A percentile compares a stretch with the other conserved stretches of the same genome.
Conservation (phyloP, 2,888 invertebrate genomes). For the Lithosia quadra region DNA sequence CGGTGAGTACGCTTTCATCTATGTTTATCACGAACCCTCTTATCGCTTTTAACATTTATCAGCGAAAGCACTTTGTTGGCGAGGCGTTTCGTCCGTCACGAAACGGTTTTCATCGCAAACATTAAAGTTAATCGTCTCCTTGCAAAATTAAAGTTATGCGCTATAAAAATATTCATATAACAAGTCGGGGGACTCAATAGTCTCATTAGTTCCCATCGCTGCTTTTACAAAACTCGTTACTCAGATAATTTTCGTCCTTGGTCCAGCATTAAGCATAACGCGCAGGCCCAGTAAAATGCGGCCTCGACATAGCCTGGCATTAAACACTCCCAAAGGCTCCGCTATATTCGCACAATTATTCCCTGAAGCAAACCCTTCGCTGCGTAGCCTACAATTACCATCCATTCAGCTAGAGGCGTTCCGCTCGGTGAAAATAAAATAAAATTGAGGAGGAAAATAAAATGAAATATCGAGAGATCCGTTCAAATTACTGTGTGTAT, state of each 20-base stretch:
- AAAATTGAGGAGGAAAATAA: constrained; percentile 82
- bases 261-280: constrained; percentile 79
- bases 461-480: constrained; percentile 78
- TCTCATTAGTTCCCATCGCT: constrained; percentile 81
- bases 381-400: constrained; percentile 84
- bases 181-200: constrained; percentile 78
- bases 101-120: constrained; percentile 59
- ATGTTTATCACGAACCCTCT: constrained; percentile 58
- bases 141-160: constrained; percentile 80
- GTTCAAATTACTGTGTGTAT: constrained; percentile 72
- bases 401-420: constrained; percentile 80
- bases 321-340: constrained; percentile 82
- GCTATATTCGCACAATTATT: constrained; percentile 84
- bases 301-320: constrained; percentile 79
- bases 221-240: constrained; percentile 83
- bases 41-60: constrained; percentile 62
- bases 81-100: constrained; percentile 32
- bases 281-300: constrained; percentile 73
- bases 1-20: constrained; percentile 72
- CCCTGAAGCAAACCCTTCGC: constrained; percentile 83
- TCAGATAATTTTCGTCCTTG: constrained; percentile 82
- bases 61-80: constrained; percentile 57
- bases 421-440: constrained; percentile 75
- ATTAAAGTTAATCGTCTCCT: constrained; percentile 76
- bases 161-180: constrained; percentile 80